A percentile compares a stretch with the other conserved stretches of the same genome.
Evolutionary conservation across 2,797 vertebrate genomes (phyloP).

Genomic region (Botia almorhae): DNA sequence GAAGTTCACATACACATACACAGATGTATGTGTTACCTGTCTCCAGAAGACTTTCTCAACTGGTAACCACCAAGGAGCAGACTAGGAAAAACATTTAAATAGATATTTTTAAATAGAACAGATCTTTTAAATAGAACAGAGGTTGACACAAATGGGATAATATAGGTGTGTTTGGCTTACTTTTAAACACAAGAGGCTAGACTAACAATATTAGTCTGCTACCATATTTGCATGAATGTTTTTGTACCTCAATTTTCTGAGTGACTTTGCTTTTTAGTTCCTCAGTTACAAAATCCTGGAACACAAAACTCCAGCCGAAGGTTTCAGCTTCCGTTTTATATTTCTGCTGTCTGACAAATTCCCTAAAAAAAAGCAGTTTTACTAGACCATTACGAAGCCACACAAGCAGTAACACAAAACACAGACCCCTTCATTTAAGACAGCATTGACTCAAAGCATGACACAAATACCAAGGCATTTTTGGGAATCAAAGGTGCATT

Average conservation of each 20-base stretch:
- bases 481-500: neutral
- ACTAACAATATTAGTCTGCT: neutral
- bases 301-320: slow-evolving; percentile 98
- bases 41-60: slow-evolving; percentile 91
- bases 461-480: neutral
- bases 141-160: neutral
- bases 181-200: neutral
- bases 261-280: slow-evolving; percentile 89
- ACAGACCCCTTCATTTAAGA: too few species aligned
- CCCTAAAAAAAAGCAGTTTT: slow-evolving; percentile 73
- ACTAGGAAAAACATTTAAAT: slow-evolving; percentile 76
- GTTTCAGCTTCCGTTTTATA: slow-evolving; percentile 92
- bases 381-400: neutral
- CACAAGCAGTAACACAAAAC: neutral
- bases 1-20: too few species aligned
- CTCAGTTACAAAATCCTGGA: slow-evolving; percentile 90
- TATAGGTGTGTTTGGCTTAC: neutral
- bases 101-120: neutral
- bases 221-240: neutral
- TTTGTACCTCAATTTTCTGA: slow-evolving; percentile 85
- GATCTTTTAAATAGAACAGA: neutral
- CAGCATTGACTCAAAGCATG: neutral
- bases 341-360: slow-evolving; percentile 87
- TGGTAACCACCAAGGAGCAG: slow-evolving; percentile 96
- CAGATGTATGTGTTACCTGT: slow-evolving; percentile 80